Percentiles rank a stretch among this genome's conserved stretches.
Conservation (phyloP, 2,113 vertebrate genomes). For the Cyanocitta stelleri region DNA sequence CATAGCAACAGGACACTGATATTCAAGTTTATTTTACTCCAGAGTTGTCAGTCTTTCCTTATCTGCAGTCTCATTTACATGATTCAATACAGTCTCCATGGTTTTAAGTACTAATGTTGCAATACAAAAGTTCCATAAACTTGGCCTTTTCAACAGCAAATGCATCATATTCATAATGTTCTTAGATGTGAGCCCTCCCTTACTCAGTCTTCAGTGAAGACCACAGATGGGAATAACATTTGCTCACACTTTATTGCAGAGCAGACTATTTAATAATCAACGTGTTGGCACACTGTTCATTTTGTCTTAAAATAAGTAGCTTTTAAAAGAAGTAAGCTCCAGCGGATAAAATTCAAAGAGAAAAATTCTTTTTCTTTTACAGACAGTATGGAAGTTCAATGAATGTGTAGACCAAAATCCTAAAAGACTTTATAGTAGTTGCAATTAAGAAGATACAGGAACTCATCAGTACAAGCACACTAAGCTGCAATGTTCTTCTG, state of each 20-base stretch:
- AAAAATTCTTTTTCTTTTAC: background rate
- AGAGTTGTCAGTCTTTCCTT: background rate
- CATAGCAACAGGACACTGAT: background rate
- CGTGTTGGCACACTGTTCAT: background rate
- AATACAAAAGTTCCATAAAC: background rate
- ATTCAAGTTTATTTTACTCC: background rate
- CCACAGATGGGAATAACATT: slow-evolving; percentile 43
- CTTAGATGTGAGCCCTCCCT: background rate
- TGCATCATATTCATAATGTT: background rate
- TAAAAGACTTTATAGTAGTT: background rate
- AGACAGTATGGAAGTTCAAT: background rate
- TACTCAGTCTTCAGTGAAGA: slow-evolving; percentile 5
- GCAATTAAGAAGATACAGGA: background rate
- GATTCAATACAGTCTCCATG: background rate
- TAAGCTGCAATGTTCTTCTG: background rate
- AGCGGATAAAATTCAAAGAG: background rate
- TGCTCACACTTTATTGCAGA: slow-evolving; percentile 1
- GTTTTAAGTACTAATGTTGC: background rate
- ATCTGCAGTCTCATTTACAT: background rate
- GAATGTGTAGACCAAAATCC: background rate
- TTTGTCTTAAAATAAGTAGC: slow-evolving; percentile 14
- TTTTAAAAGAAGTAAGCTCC: background rate
- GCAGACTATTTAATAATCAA: slow-evolving; percentile 22
- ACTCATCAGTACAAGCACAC: background rate
- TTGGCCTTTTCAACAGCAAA: background rate